Evolutionary conservation across 2,888 invertebrate genomes (phyloP), one percentile per base, ranked within the genome.

Genomic region (Fragum whitleyi): DNA sequence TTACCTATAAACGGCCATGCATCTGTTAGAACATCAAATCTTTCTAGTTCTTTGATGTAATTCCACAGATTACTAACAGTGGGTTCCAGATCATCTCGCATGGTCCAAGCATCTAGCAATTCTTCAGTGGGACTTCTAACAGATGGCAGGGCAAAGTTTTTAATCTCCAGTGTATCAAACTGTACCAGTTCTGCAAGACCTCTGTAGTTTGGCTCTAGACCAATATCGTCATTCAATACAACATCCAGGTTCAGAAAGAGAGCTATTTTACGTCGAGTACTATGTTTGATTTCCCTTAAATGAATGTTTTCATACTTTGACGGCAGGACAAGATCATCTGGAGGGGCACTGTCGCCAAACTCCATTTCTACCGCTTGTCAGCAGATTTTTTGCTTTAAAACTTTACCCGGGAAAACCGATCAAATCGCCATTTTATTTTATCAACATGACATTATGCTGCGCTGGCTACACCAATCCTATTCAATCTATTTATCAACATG

Each of bases 141-240:
- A 16, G 65, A 65, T 26, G 86, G 85, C 61, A 79, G 65, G 55
- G 78, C 86, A 74, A 91, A 90, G 57, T 88, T 88, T 53, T 78
- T 73, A 26, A 90, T 88, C 73, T 91, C 90, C 57, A 89, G 51
- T n/a, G 86, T 86, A 16, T 61, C 53, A 79, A 91, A 90, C 1
- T 90, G 90, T 36, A 88, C 83, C 21, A 86, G 72, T 71, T 91
- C 90, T 11, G 90, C 90, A 9, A 91, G 79, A 1, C 91, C 91
- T 73, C 79, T 80, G 68, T 79, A 91, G 69, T 91, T 88, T 29
- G 88, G 89, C 21, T 89, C 79, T 28, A 85, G 67, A 2, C 83
- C 82, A n/a, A 73, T 75, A 16, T 85, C 81, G 9, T 87, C 90
- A 68, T 79, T 85, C 1, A 86, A 55, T 7, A 83, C 62, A 5